Base-by-base conservation (phyloP, 2,113 vertebrate genomes). In the Morone saxatilis region DNA sequence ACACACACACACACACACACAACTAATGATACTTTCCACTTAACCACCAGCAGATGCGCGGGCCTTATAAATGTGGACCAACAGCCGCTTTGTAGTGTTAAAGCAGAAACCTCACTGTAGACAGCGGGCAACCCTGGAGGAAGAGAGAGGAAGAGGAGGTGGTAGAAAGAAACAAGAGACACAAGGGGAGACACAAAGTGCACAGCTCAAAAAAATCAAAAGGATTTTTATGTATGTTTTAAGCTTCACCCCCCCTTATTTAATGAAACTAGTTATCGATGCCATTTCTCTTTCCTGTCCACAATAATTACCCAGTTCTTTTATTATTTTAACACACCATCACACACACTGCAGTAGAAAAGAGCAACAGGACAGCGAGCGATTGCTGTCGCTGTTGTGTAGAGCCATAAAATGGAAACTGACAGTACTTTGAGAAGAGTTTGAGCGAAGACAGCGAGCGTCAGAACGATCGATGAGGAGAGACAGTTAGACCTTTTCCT, bases 1-100 rank as follows among this genome's bases (percentile, higher is more conserved):
- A 31, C 57, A 45, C 36, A 25, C 60, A 43, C 9, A n/a, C 73
- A 43, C 62, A 67, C 47, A 66, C 71, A 70, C 63, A 25, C 48
- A 0, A 36, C 41, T 36, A 31, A 38, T 19, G 12, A 74, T 9
- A 10, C 60, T 68, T 45, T 48, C 6, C 59, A n/a, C 40, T 67
- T 2, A 19, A 51, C 25, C 17, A 63, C 25, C 84, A 81, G 78
- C 67, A 1, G 4, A 41, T n/a, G 78, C 38, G 41, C 62, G 43
- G 54, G 61, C 69, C 56, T 59, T 62, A 45, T 45, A 31, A 1
- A 45, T 3, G 25, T 59, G 56, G 76, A 63, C 65, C 71, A 70
- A 75, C n/a, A 0, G 59, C 71, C 40, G 12, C 65, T 51, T 36
- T 41, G 51, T 43, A 5, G 10, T 45, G 6, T 38, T 38, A 4